Evolutionary conservation across 1,140 invertebrate species (phyloP).

Genomic region (Himalopsyche phryganea): DNA sequence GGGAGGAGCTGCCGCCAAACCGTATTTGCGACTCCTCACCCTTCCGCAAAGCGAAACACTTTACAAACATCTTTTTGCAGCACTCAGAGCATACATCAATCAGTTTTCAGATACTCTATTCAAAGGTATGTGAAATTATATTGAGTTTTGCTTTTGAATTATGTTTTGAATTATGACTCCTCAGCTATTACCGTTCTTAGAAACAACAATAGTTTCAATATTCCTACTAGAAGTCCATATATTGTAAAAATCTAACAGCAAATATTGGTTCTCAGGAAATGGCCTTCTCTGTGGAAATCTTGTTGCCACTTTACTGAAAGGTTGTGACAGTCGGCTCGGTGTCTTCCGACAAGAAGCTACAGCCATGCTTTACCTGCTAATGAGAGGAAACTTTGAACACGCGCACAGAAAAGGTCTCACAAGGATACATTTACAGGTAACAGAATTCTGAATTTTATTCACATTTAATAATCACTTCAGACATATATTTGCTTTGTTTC

Average conservation of each 20-base stretch:
- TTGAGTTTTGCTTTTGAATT: no score
- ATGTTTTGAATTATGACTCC: no score
- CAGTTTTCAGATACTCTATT: slow-evolving; percentile 81
- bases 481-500: neutral
- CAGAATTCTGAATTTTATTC: slow-evolving; percentile 9
- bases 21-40: slow-evolving; percentile 81
- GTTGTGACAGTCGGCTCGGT: slow-evolving; percentile 76
- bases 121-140: slow-evolving; percentile 62
- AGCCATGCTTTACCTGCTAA: slow-evolving; percentile 84
- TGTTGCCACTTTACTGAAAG: slow-evolving; percentile 76
- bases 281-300: slow-evolving; percentile 79
- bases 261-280: slow-evolving; percentile 58
- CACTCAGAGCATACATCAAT: slow-evolving; percentile 85
- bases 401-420: slow-evolving; percentile 77
- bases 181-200: no score
- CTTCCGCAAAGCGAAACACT: slow-evolving; percentile 86
- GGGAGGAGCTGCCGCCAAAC: slow-evolving; percentile 74
- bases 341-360: slow-evolving; percentile 83
- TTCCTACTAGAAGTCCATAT: no score
- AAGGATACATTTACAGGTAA: slow-evolving; percentile 76
- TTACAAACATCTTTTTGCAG: slow-evolving; percentile 87
- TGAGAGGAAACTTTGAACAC: slow-evolving; percentile 92
- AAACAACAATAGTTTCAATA: no score
- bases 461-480: neutral
- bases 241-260: no score